Base-by-base conservation (phyloP, 2,888 invertebrate species). In the Dilophus febrilis region DNA sequence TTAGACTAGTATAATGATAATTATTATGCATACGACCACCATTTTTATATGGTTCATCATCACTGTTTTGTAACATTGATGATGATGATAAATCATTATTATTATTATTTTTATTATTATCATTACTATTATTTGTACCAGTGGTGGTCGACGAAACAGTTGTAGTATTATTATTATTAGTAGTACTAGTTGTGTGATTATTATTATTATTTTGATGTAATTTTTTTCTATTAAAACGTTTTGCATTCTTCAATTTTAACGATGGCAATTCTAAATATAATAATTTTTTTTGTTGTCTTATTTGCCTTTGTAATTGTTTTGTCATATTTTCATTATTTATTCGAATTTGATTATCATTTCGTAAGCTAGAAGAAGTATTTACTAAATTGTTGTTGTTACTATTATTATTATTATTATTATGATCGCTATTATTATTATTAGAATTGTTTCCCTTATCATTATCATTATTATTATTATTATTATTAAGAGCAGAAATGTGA, bases 401-500 rank as follows among this genome's bases (percentile, higher is more conserved):
- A 53, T 44, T 49, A 47, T 46, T 50, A 46, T 43, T 43, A 43
- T 34, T 43, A 44, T 37, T 44, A 33, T 35, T 45, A 37, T 50
- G 51, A 44, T 47, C 49, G 40, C 45, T 50, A 41, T 49, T 53
- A 51, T 54, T 71, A 68, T 61, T 68, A 46, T 43, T 43, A 43
- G 33, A 42, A 44, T 37, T 44, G 32, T 35, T 45, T 35, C 49
- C 51, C 43, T 47, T 49, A 40, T 46, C 50, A 41, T 49, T 53
- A 51, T 54, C 71, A 68, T 61, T 68, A 64, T 64, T 61, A 55
- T 33, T 56, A 61, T 64, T 68, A 67, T 67, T 60, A 43, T 44
- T 59, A 45, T 57, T 55, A 48, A 46, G 46, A 58, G 71, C 68
- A 66, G 67, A 67, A 64, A 81, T 76, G 70, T 81, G 81, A 72